Evolutionary conservation across 2,113 vertebrate species (phyloP).

Genomic region (Psephotus haematonotus): DNA sequence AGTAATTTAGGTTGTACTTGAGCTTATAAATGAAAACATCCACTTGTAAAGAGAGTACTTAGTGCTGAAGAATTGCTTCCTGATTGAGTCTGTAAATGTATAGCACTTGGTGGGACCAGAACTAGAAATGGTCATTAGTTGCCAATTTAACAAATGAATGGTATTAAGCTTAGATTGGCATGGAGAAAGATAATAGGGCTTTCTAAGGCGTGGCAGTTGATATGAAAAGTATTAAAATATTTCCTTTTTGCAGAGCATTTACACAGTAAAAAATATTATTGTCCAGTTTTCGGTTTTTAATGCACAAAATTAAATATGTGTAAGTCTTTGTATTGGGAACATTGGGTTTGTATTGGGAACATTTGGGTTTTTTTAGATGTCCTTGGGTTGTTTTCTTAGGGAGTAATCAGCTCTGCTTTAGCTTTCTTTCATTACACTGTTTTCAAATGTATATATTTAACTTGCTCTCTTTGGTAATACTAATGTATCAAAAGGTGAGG

Average conservation of each 20-base stretch:
- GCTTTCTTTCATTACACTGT: not conserved
- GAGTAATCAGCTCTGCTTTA: not conserved
- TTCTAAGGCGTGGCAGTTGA: conserved; percentile 67
- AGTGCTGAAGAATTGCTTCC: not conserved
- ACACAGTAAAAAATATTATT: not conserved
- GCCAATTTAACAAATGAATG: conserved; percentile 26
- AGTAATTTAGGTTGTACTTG: not conserved
- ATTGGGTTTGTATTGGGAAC: not conserved
- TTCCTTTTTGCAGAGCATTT: not conserved
- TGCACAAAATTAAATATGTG: not conserved
- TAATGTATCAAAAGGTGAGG: not conserved
- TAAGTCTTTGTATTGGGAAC: not conserved
- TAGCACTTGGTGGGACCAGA: not conserved
- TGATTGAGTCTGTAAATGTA: not conserved
- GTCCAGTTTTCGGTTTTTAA: not conserved
- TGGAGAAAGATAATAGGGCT: conserved; percentile 43
- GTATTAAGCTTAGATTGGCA: not conserved
- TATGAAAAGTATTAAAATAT: not conserved
- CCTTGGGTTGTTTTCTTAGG: not conserved
- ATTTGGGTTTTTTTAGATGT: not conserved
- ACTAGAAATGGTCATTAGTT: not conserved
- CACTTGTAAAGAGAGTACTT: not conserved
- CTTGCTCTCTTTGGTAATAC: not conserved
- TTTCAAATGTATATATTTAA: not conserved
- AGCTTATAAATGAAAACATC: not conserved